A percentile compares a stretch with the other conserved stretches of the same genome.
Conservation (phyloP, 2,888 invertebrate genomes). For the Cepaea hortensis region DNA sequence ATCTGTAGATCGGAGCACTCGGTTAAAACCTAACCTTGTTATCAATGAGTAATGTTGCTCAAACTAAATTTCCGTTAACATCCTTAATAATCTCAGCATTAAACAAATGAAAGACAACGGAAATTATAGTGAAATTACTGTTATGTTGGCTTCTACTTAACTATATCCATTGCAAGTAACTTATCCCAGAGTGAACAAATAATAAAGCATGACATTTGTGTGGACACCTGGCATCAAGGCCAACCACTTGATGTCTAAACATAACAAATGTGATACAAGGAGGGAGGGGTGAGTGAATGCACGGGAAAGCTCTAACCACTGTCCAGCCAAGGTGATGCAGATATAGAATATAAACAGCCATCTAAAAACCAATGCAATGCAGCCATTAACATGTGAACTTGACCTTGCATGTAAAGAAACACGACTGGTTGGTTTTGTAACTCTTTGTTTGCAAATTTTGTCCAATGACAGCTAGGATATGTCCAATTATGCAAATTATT, state of each 20-base stretch:
- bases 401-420: constrained; percentile 2
- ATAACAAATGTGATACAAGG: neutral
- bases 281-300: neutral
- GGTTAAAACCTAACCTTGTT: too few species aligned
- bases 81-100: too few species aligned
- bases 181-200: neutral
- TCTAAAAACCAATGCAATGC: constrained; percentile 25
- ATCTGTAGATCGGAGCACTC: too few species aligned
- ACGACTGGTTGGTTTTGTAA: neutral
- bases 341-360: constrained; percentile 25
- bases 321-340: neutral
- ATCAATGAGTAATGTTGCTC: too few species aligned
- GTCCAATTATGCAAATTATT: too few species aligned
- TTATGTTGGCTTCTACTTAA: too few species aligned
- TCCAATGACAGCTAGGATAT: too few species aligned
- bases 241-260: neutral
- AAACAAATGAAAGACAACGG: too few species aligned
- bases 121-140: too few species aligned
- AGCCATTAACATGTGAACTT: constrained; percentile 22
- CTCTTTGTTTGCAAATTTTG: too few species aligned
- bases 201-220: neutral
- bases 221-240: neutral
- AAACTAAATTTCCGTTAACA: too few species aligned
- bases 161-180: neutral
- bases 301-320: constrained; percentile 13